A percentile compares a stretch with the other conserved stretches of the same genome.
Conservation (phyloP, 2,797 vertebrate genomes). For the Hyperoplus immaculatus region DNA sequence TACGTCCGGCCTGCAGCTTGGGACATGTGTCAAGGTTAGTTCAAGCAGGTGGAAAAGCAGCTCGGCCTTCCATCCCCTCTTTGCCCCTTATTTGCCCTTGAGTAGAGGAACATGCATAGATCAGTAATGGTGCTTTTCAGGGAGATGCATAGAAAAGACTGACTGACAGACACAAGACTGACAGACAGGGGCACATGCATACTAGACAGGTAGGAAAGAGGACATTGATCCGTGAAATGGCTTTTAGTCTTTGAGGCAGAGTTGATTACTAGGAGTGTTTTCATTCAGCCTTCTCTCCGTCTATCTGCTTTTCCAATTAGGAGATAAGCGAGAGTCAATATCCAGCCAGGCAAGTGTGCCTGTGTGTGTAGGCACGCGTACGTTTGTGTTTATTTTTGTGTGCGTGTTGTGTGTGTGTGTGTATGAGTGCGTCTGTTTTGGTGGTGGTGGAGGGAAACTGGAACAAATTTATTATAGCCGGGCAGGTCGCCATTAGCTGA, state of each 20-base stretch:
- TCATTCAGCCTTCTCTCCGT: slow-evolving; percentile 75
- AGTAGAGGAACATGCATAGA: slow-evolving; percentile 37
- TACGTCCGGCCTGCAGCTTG: slow-evolving; percentile 24
- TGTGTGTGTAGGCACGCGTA: slow-evolving; percentile 28
- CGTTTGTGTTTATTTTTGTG: slow-evolving; percentile 28
- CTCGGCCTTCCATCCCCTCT: not conserved
- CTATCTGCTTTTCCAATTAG: slow-evolving; percentile 87
- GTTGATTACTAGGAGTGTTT: slow-evolving; percentile 87
- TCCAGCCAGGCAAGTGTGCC: slow-evolving; percentile 50
- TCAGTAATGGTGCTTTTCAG: slow-evolving; percentile 58
- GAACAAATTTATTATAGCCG: slow-evolving; percentile 56
- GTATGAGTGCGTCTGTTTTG: slow-evolving; percentile 6
- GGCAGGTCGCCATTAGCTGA: slow-evolving; percentile 31
- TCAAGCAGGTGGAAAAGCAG: slow-evolving; percentile 50
- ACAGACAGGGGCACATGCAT: slow-evolving; percentile 70
- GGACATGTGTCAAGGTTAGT: slow-evolving; percentile 55
- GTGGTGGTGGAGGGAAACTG: slow-evolving; percentile 38
- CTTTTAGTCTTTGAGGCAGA: slow-evolving; percentile 83
- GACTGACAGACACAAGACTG: slow-evolving; percentile 60
- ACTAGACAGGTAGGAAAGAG: slow-evolving; percentile 65
- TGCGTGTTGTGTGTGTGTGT: not conserved
- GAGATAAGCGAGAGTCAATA: slow-evolving; percentile 87
- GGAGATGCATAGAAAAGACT: slow-evolving; percentile 44
- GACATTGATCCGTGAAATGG: slow-evolving; percentile 88
- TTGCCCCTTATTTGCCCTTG: slow-evolving; percentile 10